Evolutionary conservation across 2,888 invertebrate genomes (phyloP), one percentile per base, ranked within the genome.

Genomic region (Andrena bucephala): DNA sequence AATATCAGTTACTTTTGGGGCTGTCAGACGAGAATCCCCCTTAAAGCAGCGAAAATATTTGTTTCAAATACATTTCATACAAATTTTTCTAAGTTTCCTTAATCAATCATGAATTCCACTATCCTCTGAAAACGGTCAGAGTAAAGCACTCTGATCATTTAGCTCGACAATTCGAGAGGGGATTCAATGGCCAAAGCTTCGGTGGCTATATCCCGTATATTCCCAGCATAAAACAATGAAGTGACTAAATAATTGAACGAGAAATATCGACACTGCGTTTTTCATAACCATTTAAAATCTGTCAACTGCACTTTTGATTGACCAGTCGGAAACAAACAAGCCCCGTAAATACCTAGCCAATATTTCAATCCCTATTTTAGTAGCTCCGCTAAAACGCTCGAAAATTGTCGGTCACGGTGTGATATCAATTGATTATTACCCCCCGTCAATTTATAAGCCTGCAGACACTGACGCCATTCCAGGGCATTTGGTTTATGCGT

Each of bases 291-390:
- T 68, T 81, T 72, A 68, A 68, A 63, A 29, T 36, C 57, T 72
- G 68, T 65, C 79, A 63, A 31, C 50, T 68, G 63, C 68, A 81
- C 72, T 78, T 81, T 72, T 59, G 72, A 81, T 72, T 72, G 67
- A n/a, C 68, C 72, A 50, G 67, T 48, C 33, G 24, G 50, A 57
- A 67, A 72, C 72, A 68, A 81, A 78, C 62, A 75, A 68, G 16
- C 20, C 16, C 29, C 59, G 50, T 33, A 66, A 20, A 52, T 60
- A 67, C 52, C 71, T 68, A 13, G 16, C 50, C 8, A 33, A 27
- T 67, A 20, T 62, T 10, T 8, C 16, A 66, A 48, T 50, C 36
- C 42, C 29, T 62, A 31, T 60, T 42, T 62, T 16, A 13, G n/a
- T 31, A 8, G 42, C 50, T 7, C 27, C 6, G 50, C 10, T 36